phyloP scores from a whole-genome alignment of 2,888 invertebrate species.

The Plebejus argus region DNA sequence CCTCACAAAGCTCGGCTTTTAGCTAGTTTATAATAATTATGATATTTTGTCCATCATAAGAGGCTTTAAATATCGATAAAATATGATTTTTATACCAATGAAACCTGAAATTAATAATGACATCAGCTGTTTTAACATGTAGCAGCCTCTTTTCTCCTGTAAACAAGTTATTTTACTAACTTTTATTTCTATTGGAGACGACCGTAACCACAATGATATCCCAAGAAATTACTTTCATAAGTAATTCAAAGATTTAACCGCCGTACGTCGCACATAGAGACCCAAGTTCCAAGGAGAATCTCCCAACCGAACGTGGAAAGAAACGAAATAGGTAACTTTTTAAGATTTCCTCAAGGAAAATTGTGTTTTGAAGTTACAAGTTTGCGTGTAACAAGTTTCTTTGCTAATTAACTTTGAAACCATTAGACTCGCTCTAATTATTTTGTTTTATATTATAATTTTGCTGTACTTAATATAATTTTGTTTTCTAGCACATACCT shows the following conservation, averaged over 20 bases:
- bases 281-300: conserved; percentile 23
- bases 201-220: conserved; percentile 5
- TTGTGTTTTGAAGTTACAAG: conserved; percentile 38
- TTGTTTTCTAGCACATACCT: too few relatives aligned
- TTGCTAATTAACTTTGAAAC: conserved; percentile 34
- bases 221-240: conserved; percentile 2
- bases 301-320: conserved; percentile 31
- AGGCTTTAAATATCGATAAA: too few relatives aligned
- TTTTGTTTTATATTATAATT: background rate
- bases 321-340: conserved; percentile 39
- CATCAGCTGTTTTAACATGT: background rate
- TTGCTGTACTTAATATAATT: background rate
- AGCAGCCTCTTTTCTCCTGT: background rate
- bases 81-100: too few relatives aligned
- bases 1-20: too few relatives aligned
- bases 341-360: conserved; percentile 41
- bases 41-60: too few relatives aligned
- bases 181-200: background rate
- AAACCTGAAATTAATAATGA: background rate
- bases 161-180: background rate
- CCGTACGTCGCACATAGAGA: conserved; percentile 14
- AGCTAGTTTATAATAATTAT: too few relatives aligned
- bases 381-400: conserved; percentile 34
- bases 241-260: conserved; percentile 21
- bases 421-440: conserved; percentile 10